Evolutionary conservation across 2,113 vertebrate species (phyloP).

Genomic region (Gasterosteus aculeatus): DNA sequence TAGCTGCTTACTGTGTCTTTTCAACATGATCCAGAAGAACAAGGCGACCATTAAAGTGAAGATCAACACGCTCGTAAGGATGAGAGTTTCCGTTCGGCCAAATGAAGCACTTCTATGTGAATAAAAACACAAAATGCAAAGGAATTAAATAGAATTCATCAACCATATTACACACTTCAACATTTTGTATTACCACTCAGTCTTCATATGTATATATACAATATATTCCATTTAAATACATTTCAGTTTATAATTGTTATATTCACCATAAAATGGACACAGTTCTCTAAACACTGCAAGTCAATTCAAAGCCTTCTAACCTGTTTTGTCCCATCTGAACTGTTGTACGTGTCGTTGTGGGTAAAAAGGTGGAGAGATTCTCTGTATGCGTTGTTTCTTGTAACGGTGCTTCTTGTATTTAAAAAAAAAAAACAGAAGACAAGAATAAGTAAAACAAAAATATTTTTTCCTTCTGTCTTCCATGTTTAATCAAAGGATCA

Average conservation of each 20-base stretch:
- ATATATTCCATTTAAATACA: not conserved
- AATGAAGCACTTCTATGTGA: not conserved
- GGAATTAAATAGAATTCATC: not conserved
- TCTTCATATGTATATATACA: not conserved
- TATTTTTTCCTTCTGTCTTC: not conserved
- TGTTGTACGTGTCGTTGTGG: not conserved
- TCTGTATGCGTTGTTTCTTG: not conserved
- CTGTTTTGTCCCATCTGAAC: not conserved
- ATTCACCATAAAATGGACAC: not conserved
- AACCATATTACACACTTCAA: not conserved
- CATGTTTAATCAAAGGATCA: not conserved
- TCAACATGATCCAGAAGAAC: too few relatives aligned
- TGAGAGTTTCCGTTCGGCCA: not conserved
- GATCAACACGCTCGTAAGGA: not conserved
- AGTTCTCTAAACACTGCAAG: not conserved
- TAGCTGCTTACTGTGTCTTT: too few relatives aligned
- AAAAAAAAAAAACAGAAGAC: not conserved
- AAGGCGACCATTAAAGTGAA: not conserved
- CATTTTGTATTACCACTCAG: not conserved
- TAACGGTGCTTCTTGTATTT: too few relatives aligned
- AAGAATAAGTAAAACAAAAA: not conserved
- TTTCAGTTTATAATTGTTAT: not conserved
- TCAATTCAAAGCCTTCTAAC: not conserved
- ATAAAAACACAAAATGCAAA: conserved; percentile 1
- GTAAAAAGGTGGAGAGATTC: not conserved